Base-by-base conservation (phyloP, 2,888 invertebrate genomes). In the Cataglyphis cursor region DNA sequence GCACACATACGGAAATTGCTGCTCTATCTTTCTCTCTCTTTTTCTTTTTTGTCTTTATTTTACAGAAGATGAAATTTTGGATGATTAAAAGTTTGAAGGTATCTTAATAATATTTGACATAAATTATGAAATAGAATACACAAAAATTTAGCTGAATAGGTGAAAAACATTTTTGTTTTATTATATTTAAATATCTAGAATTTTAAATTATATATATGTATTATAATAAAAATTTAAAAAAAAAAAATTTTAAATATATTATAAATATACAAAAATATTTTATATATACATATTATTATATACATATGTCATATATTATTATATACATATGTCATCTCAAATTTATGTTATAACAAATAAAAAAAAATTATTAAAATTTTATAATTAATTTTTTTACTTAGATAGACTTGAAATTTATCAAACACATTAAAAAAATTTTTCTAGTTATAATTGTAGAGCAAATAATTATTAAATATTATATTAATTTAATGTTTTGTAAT, bases 1-100 rank as follows among this genome's bases (percentile, higher is more conserved):
- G 84, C 88, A 85, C 86, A 83, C 81, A 76, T 75, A 83, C 75
- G 81, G 80, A 87, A 87, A 78, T 70, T 78, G n/a, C 48, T 54
- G 64, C 18, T 64, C 51, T 51, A 6, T n/a, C n/a, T 51, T 2
- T 6, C 8, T n/a, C 18, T 18, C 48, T 51, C n/a, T 51, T 18
- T n/a, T n/a, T n/a, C 51, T 51, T 8, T 74, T 57, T 64, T 41
- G 31, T 70, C 72, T 84, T 83, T 78, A 38, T 44, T 48, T 9
- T 54, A 59, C 41, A 54, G 12, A 15, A 54, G n/a, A 76, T 54
- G 12, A 51, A 54, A 51, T 38, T 65, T n/a, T 12, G 21, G 24
- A 18, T 54, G 35, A 76, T 76, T 76, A 66, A 66, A 54, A 76
- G 66, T 15, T 76, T 41, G 9, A 54, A 66, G 5, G 21, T 28